Conservation (phyloP, 2,113 vertebrate genomes). For the Antechinus flavipes region DNA sequence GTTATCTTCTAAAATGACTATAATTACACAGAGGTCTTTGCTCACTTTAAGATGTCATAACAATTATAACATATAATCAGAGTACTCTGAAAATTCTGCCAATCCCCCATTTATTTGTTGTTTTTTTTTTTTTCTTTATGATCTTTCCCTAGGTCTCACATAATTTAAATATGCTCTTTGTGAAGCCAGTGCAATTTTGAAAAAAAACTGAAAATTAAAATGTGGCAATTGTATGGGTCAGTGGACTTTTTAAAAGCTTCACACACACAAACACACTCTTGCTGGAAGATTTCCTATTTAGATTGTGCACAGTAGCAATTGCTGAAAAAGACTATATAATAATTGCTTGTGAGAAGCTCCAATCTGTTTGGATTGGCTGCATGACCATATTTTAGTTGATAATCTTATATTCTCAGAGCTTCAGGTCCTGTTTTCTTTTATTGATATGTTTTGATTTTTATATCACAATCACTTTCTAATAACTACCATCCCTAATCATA, state of each 20-base stretch:
- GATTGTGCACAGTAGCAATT: not conserved
- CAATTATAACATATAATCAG: not conserved
- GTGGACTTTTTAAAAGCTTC: not conserved
- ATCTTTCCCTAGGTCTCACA: not conserved
- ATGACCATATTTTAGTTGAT: not conserved
- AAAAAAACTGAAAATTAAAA: not conserved
- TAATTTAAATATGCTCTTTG: not conserved
- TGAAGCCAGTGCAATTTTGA: not conserved
- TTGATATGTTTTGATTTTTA: not conserved
- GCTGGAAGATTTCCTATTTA: not conserved
- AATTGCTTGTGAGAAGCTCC: not conserved
- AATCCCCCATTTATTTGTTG: not conserved
- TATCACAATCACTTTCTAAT: not conserved
- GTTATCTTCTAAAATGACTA: not conserved
- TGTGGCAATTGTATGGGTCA: not conserved
- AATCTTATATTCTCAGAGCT: not conserved
- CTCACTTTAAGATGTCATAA: not conserved
- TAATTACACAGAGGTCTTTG: not conserved
- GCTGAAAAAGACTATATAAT: not conserved
- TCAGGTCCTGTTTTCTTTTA: not conserved
- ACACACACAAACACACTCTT: no score
- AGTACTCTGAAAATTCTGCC: not conserved
- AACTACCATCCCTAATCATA: not conserved
- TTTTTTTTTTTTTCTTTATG: not conserved
- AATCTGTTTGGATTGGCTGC: not conserved